phyloP scores from a whole-genome alignment of 2,113 vertebrate species.

The Prinia subflava region DNA sequence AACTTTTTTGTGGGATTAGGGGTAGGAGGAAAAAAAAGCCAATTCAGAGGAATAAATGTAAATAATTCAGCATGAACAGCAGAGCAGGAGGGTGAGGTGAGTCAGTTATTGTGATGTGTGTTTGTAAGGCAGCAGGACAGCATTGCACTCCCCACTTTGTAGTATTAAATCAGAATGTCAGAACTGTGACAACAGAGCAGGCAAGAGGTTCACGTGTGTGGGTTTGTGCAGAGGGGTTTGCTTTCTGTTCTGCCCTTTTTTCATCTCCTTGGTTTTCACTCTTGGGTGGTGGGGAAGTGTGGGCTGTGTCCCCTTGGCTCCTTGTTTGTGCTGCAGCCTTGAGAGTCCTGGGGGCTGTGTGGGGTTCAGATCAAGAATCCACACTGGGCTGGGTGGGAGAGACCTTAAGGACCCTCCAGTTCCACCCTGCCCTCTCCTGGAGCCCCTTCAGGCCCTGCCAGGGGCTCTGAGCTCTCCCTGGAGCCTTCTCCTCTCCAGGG shows the following conservation, averaged over 20 bases:
- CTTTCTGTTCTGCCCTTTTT: no score
- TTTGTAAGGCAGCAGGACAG: not conserved
- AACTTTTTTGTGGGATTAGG: not conserved
- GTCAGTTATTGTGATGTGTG: fast-evolving
- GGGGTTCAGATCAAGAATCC: not conserved
- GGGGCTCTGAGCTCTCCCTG: not conserved
- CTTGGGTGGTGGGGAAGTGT: not conserved
- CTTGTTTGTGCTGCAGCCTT: not conserved
- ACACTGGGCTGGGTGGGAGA: no score
- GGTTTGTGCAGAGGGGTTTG: not conserved
- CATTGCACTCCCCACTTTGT: fast-evolving
- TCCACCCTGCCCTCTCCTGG: not conserved
- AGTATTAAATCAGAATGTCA: fast-evolving
- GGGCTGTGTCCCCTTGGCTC: not conserved
- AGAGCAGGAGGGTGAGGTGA: not conserved
- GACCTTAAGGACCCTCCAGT: not conserved
- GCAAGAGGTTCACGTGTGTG: fast-evolving
- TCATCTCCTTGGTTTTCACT: fast-evolving
- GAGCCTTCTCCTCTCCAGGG: not conserved
- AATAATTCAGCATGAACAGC: not conserved
- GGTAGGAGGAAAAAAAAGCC: not conserved
- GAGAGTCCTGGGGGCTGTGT: not conserved
- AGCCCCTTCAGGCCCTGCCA: not conserved
- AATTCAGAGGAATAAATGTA: not conserved
- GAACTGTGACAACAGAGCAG: no score